Base-by-base conservation (phyloP, 2,888 invertebrate species). In the Plemyria rubiginata region DNA sequence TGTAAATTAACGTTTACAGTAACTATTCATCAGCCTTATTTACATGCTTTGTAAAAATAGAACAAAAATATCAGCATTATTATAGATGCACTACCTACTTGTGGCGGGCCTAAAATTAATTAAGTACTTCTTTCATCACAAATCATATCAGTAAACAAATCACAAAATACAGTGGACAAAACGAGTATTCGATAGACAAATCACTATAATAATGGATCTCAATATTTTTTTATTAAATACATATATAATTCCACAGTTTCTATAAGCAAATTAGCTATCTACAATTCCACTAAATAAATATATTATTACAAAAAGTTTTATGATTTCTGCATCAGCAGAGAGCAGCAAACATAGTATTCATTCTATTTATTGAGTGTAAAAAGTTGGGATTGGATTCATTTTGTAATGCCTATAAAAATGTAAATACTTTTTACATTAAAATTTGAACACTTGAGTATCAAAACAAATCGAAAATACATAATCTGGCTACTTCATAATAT, bases 221-320 rank as follows among this genome's bases (percentile, higher is more conserved):
- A 51, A 51, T 54, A 12, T 36, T 43, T 22, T 53, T 52, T 1
- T 49, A 41, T 40, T 54, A 50, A 45, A 16, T n/a, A n/a, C n/a
- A n/a, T 43, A 50, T 50, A 16, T 51, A 54, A 53, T 52, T 40
- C 38, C 73, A 81, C 76, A 72, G 80, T 80, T 81, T 81, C 74
- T 15, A 53, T 46, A 80, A 81, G 80, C 81, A 82, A 86, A 88
- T 90, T 90, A 76, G 85, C 90, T 90, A 90, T 74, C 90, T 90
- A 91, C 85, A 77, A 78, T 84, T 81, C 81, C 73, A 71, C 73
- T 74, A 75, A 60, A 64, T 71, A 54, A 76, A 73, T 73, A 66
- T 62, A 54, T 57, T 48, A 65, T 60, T 67, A 61, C 56, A 58
- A 65, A 62, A 66, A 63, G 50, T 49, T n/a, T n/a, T 56, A 59